phyloP scores from a whole-genome alignment of 2,797 vertebrate genomes.

The Alouatta caraya region DNA sequence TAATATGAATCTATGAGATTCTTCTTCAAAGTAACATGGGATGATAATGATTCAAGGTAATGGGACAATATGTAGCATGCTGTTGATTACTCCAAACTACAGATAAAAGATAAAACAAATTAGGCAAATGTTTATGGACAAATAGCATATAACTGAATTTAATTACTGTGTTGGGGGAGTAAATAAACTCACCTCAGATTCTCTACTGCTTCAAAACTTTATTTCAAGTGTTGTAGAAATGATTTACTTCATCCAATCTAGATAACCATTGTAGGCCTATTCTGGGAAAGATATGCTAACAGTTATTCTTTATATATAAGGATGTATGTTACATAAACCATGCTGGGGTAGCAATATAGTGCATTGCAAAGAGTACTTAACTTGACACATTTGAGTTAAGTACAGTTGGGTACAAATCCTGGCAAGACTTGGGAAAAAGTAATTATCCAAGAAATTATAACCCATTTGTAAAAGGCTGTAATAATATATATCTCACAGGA shows the following conservation, averaged over 20 bases:
- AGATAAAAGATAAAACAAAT: constrained; percentile 42
- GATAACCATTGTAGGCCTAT: not conserved
- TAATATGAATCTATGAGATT: constrained; percentile 59
- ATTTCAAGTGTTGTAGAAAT: constrained; percentile 34
- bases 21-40: constrained; percentile 52
- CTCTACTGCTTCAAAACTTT: constrained; percentile 37
- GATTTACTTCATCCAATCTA: not conserved
- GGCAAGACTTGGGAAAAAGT: not conserved
- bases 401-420: constrained; percentile 21
- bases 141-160: constrained; percentile 9
- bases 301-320: constrained; percentile 23
- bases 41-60: constrained; percentile 56
- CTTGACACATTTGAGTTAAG: not conserved
- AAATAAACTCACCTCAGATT: not conserved
- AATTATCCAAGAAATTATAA: constrained; percentile 51
- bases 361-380: not conserved
- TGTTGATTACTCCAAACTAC: constrained; percentile 49
- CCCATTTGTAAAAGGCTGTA: constrained; percentile 25
- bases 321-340: not conserved
- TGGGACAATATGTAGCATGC: constrained; percentile 5
- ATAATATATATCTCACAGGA: constrained; percentile 3
- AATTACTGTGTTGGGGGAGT: not conserved
- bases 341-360: not conserved
- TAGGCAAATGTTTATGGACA: not conserved
- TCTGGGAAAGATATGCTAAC: not conserved